Evolutionary conservation across 2,797 vertebrate genomes (phyloP), one percentile per base, ranked within the genome.

Genomic region (Chloroceryle amazona): DNA sequence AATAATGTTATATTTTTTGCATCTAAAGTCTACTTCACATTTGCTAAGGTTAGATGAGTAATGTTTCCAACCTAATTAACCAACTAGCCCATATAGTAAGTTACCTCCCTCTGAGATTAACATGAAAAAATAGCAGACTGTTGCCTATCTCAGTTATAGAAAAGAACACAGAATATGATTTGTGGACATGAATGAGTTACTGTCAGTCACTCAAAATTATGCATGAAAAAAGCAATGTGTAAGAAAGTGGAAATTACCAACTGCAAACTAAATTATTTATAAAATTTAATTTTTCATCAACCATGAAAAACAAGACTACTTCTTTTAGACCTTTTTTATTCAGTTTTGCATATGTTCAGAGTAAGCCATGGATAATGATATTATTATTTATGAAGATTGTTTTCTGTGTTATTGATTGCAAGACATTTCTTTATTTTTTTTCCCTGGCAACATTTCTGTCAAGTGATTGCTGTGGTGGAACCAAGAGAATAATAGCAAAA

Each of bases 41-140:
- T 93, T 94, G 37, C 67, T 82, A 75, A 91, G 61, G n/a, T 86
- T 92, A 79, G 25, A 86, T 95, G 95, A 79, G 23, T 84, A 95
- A 89, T 86, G 14, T 89, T 94, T 96, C 82, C 66, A 81, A 33
- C 37, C 47, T 86, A 86, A 86, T 90, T 92, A 91, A 81, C 60
- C 57, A 93, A 61, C 58, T 81, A 82, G 5, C 35, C 49, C 21
- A 42, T 58, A 62, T 26, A 89, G 54, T 70, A 66, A 82, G 12
- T 68, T 84, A 58, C 2, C 3, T 85, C 10, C 58, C 54, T 76
- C 67, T 51, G 85, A 96, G 42, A 90, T 33, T 76, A 76, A 25
- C 46, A 62, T 41, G 35, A 76, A 93, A 85, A 85, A 82, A 67
- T 52, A 67, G 51, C 76, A 91, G 75, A 33, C 37, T 95, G 42